Percentiles rank a stretch among this genome's conserved stretches.
These are phyloP conservation scores for Hoplodrina blanda DNA, from an alignment of 2,888 invertebrate genomes.

Conservation along the genomic window DNA sequence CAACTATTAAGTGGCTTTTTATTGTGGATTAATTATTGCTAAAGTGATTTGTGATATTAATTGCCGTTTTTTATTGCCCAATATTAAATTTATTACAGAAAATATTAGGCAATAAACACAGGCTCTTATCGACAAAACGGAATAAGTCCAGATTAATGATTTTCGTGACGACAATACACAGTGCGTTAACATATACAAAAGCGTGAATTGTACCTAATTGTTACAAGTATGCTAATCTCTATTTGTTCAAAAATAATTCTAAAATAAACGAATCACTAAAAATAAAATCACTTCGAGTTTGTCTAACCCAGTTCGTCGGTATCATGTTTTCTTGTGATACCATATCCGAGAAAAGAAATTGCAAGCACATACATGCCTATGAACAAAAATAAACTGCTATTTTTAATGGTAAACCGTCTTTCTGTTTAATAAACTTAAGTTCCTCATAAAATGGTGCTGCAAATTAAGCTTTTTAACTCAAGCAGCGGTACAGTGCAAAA, in stretches of 20 bases:
- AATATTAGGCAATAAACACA: conserved; percentile 38
- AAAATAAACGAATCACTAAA: conserved; percentile 44
- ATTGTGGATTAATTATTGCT: conserved; percentile 35
- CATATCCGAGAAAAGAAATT: conserved; percentile 81
- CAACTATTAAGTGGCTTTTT: conserved; percentile 41
- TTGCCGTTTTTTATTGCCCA: conserved; percentile 42
- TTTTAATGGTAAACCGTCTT: not conserved
- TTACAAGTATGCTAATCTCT: conserved; percentile 33
- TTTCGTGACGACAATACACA: conserved; percentile 35
- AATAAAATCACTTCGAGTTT: conserved; percentile 45
- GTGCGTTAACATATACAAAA: conserved; percentile 49
- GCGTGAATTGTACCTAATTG: conserved; percentile 46
- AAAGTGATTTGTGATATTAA: conserved; percentile 41
- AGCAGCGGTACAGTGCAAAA: conserved; percentile 53
- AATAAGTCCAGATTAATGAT: conserved; percentile 35
- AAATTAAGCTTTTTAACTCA: conserved; percentile 47
- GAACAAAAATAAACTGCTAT: conserved; percentile 66
- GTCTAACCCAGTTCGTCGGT: conserved; percentile 84
- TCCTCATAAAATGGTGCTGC: conserved; percentile 37
- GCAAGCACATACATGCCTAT: conserved; percentile 85
- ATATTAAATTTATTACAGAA: conserved; percentile 34
- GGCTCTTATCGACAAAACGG: conserved; percentile 13
- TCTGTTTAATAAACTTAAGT: not conserved
- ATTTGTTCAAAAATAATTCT: conserved; percentile 41
- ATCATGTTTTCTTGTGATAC: conserved; percentile 81